phyloP scores from a whole-genome alignment of 2,888 invertebrate species.

The Noctua janthina region DNA sequence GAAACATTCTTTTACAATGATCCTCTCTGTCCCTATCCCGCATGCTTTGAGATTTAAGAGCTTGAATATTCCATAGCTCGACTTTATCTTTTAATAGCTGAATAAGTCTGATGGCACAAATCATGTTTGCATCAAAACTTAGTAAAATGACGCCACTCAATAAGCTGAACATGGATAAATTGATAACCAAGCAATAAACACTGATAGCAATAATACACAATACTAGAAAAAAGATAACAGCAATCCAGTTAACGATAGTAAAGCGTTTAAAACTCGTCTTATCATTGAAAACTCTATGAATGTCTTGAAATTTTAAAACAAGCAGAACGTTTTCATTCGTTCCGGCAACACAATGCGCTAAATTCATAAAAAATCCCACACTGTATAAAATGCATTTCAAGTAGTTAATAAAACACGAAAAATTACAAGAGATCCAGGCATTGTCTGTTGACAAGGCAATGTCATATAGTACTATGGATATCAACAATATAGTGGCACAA shows the following conservation, averaged over 20 bases:
- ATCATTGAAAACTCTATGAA: conserved; percentile 18
- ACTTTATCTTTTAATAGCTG: conserved; percentile 13
- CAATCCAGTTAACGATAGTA: conserved; percentile 2
- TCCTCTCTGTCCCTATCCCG: not conserved
- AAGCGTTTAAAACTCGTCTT: not conserved
- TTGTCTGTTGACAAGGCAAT: not conserved
- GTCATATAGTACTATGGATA: not conserved
- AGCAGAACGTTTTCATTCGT: not conserved
- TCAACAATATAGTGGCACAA: not conserved
- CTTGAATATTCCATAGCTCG: conserved; percentile 8
- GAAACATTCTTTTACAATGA: not conserved
- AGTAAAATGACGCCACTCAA: not conserved
- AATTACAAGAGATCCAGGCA: not conserved
- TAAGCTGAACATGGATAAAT: not conserved
- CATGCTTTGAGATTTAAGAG: not conserved
- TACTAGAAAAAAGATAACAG: not conserved
- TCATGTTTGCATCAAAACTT: conserved; percentile 3
- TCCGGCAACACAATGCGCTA: not conserved
- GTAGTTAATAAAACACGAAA: not conserved
- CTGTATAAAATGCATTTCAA: not conserved
- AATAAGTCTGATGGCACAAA: conserved; percentile 7
- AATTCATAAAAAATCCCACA: not conserved
- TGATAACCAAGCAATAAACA: not conserved
- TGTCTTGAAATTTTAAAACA: conserved; percentile 7
- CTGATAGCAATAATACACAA: not conserved